Evolutionary conservation across 2,888 invertebrate species (phyloP).

Genomic region (Athetis lepigone): DNA sequence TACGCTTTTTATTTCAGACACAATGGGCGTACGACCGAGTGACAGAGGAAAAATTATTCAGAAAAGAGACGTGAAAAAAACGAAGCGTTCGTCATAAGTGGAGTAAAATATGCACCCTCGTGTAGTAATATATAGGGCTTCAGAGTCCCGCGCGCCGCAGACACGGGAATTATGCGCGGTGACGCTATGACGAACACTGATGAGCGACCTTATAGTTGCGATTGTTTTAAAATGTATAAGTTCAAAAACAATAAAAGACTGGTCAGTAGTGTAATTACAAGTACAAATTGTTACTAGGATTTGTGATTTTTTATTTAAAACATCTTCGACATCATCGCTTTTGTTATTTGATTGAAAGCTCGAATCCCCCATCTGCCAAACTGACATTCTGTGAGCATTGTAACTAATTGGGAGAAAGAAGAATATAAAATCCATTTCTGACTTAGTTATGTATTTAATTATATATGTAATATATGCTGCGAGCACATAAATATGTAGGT

Average conservation of each 20-base stretch:
- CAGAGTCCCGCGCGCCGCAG: conserved; percentile 49
- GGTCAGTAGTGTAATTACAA: no score
- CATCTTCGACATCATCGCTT: no score
- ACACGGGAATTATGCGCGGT: conserved; percentile 40
- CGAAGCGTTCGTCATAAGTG: conserved; percentile 63
- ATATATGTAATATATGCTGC: conserved; percentile 21
- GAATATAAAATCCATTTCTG: neutral
- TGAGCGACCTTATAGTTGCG: conserved; percentile 7
- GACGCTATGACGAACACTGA: conserved; percentile 15
- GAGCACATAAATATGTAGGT: conserved; percentile 14
- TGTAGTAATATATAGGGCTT: conserved; percentile 64
- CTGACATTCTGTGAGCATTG: neutral
- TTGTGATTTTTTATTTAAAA: no score
- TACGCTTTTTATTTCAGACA: conserved; percentile 58
- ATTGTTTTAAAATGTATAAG: conserved; percentile 16
- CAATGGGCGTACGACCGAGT: conserved; percentile 56
- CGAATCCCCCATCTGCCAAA: no score
- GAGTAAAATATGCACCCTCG: conserved; percentile 70
- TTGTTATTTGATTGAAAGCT: no score
- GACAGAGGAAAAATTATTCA: conserved; percentile 66
- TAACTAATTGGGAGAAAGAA: no score
- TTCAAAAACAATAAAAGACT: no score
- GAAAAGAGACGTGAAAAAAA: conserved; percentile 55
- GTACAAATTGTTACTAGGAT: no score
- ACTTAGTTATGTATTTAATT: conserved; percentile 20